Percentiles rank a stretch among this genome's conserved stretches.
Evolutionary conservation across 2,113 vertebrate genomes (phyloP).

Genomic region (Nymphicus hollandicus): DNA sequence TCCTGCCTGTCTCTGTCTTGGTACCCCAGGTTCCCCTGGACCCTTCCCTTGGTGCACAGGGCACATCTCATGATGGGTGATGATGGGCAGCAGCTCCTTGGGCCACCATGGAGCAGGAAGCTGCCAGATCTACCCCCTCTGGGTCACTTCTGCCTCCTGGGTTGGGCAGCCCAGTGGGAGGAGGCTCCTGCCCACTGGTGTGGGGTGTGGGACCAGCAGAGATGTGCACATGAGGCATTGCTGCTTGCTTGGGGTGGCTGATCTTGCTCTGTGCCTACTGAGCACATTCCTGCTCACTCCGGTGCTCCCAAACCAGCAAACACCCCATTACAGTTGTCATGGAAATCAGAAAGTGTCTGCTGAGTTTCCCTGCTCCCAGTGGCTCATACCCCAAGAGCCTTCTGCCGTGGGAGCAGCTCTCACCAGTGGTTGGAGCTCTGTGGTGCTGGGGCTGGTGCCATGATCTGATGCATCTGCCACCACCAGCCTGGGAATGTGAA

Average conservation of each 20-base stretch:
- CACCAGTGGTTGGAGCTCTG: not conserved
- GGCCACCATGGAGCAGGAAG: accelerated
- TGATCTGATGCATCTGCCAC: not conserved
- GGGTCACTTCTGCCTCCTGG: not conserved
- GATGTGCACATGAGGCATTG: accelerated
- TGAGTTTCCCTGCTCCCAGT: not conserved
- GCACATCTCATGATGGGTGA: accelerated
- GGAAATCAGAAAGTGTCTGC: slow-evolving; percentile 3
- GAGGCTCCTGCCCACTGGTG: accelerated
- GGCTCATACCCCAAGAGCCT: not conserved
- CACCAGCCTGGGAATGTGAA: not conserved
- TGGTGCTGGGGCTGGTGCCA: not conserved
- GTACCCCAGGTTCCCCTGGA: not conserved
- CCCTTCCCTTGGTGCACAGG: accelerated
- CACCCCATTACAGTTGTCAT: not conserved
- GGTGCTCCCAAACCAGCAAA: not conserved
- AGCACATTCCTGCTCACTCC: not conserved
- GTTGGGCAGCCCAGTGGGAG: not conserved
- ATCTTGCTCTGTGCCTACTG: accelerated
- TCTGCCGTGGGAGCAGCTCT: not conserved
- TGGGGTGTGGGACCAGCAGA: accelerated
- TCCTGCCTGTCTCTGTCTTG: not conserved
- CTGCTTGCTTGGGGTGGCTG: accelerated
- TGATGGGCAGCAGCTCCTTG: not conserved
- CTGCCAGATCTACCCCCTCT: accelerated